Evolutionary conservation across 2,113 vertebrate species (phyloP).

Genomic region (Chroicocephalus ridibundus): DNA sequence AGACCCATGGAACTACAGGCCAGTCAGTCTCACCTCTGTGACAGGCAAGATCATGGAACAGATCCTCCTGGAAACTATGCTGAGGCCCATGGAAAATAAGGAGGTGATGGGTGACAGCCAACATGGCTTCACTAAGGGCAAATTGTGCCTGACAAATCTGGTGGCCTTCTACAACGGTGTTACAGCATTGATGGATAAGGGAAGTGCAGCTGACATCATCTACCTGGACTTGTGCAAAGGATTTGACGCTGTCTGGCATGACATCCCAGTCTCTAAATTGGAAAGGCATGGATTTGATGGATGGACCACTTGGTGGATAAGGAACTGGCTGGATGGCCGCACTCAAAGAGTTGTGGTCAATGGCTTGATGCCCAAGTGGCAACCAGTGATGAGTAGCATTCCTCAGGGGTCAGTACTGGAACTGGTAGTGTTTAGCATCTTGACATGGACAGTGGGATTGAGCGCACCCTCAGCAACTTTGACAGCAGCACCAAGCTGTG

Average conservation of each 20-base stretch:
- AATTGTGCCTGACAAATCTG: neutral
- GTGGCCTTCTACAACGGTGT: neutral
- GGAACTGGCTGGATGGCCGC: neutral
- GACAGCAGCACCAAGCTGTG: too few relatives aligned
- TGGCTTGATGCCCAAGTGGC: neutral
- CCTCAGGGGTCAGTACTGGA: neutral
- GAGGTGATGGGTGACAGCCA: neutral
- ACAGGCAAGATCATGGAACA: neutral
- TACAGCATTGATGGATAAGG: neutral
- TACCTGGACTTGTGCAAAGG: neutral
- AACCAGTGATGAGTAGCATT: neutral
- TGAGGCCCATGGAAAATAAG: neutral
- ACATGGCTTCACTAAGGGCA: neutral
- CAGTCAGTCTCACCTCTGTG: neutral
- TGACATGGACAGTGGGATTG: neutral
- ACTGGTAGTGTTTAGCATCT: neutral
- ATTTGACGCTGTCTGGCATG: neutral
- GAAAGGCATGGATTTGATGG: neutral
- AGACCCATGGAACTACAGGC: neutral
- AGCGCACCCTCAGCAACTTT: neutral
- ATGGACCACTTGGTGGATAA: neutral
- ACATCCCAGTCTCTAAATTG: neutral
- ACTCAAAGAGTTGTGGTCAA: neutral
- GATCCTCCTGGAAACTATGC: neutral
- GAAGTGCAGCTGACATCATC: neutral